phyloP scores from a whole-genome alignment of 2,888 invertebrate species.

The Colletes collaris region DNA sequence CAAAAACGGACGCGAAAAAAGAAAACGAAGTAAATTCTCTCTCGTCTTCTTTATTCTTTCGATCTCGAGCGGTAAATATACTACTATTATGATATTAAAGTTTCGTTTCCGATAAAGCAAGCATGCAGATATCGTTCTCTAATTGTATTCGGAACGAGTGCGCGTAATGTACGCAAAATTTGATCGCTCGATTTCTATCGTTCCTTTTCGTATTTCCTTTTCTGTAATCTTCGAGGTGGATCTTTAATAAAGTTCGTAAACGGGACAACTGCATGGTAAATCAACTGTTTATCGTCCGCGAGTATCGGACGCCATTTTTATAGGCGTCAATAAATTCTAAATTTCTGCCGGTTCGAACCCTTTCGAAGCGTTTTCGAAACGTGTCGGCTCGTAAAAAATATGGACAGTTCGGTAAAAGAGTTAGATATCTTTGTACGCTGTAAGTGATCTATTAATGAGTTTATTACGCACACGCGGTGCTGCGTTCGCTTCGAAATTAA shows the following conservation, averaged over 20 bases:
- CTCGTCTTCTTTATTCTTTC: neutral
- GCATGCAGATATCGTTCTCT: constrained; percentile 16
- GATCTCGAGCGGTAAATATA: neutral
- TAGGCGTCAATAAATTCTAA: constrained; percentile 74
- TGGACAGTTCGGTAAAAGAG: constrained; percentile 2
- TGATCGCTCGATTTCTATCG: neutral
- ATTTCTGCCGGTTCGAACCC: constrained; percentile 54
- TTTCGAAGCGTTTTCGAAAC: constrained; percentile 2
- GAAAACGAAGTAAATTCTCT: neutral
- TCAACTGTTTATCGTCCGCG: constrained; percentile 68
- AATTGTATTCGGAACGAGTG: constrained; percentile 41
- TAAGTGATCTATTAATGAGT: constrained; percentile 15
- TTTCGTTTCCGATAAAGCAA: neutral
- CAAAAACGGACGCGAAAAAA: constrained; percentile 3
- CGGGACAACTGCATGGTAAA: constrained; percentile 63
- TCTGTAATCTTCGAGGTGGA: neutral
- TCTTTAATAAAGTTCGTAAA: constrained; percentile 45
- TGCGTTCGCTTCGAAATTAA: too few relatives aligned
- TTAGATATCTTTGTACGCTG: neutral
- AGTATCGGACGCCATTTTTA: constrained; percentile 70
- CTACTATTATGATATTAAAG: neutral
- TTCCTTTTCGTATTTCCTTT: neutral
- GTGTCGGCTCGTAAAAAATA: constrained; percentile 7
- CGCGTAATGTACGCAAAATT: constrained; percentile 10
- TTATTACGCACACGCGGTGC: neutral